These are phyloP conservation scores for Balanococcus diminutus DNA, from an alignment of 2,888 invertebrate genomes.

Conservation along the genomic window DNA sequence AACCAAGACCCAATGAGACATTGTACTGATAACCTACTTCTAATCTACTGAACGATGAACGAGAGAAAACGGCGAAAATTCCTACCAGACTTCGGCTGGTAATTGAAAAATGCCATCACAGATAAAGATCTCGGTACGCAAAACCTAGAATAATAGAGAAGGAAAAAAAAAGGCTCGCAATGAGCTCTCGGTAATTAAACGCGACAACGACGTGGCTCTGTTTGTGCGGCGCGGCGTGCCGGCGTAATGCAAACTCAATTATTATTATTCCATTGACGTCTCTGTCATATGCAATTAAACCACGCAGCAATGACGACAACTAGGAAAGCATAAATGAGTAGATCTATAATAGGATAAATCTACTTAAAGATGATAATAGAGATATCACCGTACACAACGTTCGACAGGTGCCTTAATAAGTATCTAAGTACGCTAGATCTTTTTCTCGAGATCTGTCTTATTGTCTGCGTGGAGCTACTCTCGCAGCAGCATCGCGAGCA, in stretches of 20 bases:
- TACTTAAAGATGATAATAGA: constrained; percentile 28
- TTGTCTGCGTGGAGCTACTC: neutral
- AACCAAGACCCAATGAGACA: too few relatives aligned
- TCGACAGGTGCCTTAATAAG: constrained; percentile 20
- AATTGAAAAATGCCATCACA: neutral
- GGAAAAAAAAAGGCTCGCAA: neutral
- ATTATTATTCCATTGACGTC: constrained; percentile 15
- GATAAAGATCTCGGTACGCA: neutral
- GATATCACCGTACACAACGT: neutral
- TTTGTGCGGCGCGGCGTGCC: neutral
- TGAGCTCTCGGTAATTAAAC: neutral
- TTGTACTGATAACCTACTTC: too few relatives aligned
- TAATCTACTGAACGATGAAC: too few relatives aligned
- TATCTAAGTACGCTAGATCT: neutral
- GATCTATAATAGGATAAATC: constrained; percentile 27
- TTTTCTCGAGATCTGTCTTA: neutral
- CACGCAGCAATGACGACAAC: neutral
- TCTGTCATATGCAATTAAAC: constrained; percentile 14
- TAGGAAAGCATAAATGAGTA: neutral
- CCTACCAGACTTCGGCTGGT: neutral
- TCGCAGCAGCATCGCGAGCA: neutral
- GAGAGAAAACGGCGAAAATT: neutral
- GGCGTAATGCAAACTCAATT: neutral
- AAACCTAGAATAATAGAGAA: neutral
- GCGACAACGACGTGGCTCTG: neutral